Evolutionary conservation across 2,797 vertebrate genomes (phyloP).

Genomic region (Taenioides sp.): DNA sequence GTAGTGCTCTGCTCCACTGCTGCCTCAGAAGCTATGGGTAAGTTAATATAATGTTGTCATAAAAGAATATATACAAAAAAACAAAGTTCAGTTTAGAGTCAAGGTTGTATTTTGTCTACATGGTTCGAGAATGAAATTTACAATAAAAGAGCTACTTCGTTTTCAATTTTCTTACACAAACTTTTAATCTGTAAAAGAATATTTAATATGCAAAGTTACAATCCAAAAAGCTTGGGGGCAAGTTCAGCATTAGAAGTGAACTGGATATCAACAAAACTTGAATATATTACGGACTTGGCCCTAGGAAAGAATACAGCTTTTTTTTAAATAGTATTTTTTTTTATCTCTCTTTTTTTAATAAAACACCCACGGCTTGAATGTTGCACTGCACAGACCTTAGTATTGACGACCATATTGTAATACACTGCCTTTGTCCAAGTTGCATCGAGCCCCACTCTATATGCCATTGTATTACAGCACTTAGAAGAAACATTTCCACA

Average conservation of each 20-base stretch:
- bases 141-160: not conserved
- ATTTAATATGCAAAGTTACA: not conserved
- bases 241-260: not conserved
- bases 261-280: constrained; percentile 4
- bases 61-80: too few species aligned
- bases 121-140: not conserved
- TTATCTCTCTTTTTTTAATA: constrained; percentile 17
- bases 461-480: constrained; percentile 31
- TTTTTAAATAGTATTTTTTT: not conserved
- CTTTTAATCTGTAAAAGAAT: not conserved
- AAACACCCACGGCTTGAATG: not conserved
- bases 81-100: too few species aligned
- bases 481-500: constrained; percentile 47
- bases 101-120: too few species aligned
- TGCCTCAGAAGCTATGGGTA: too few species aligned
- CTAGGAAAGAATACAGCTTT: not conserved
- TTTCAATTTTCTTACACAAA: not conserved
- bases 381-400: constrained; percentile 2
- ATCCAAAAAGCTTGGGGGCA: not conserved
- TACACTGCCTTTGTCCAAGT: constrained; percentile 17
- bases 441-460: constrained; percentile 25
- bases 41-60: too few species aligned
- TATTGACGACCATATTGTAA: constrained; percentile 23
- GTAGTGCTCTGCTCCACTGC: too few species aligned
- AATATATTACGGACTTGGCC: not conserved